Conservation (phyloP, 2,113 vertebrate genomes). For the Pterocles orientalis region DNA sequence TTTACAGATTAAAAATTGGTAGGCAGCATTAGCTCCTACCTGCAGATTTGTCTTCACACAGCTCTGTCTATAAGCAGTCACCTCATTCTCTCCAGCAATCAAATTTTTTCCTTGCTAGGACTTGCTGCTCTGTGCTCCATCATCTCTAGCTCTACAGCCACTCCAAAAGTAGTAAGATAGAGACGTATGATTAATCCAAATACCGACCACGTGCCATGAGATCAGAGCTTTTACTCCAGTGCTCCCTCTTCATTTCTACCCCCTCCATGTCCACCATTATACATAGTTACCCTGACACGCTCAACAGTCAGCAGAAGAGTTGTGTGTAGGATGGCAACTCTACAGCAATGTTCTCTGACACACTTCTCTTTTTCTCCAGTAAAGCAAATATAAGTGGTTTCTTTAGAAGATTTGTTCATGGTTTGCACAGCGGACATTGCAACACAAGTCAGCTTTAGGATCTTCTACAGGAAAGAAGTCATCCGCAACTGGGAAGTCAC, state of each 20-base stretch:
- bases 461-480: neutral
- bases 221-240: neutral
- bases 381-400: neutral
- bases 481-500: neutral
- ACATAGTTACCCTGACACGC: accelerated
- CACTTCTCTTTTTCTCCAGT: accelerated
- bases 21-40: neutral
- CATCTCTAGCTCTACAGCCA: neutral
- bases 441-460: neutral
- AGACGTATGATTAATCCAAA: neutral
- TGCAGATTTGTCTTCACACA: neutral
- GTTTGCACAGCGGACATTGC: neutral
- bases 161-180: neutral
- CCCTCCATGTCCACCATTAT: neutral
- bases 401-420: neutral
- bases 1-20: neutral
- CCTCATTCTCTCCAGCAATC: neutral
- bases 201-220: neutral
- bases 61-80: neutral
- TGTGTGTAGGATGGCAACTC: neutral
- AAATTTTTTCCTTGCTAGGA: neutral
- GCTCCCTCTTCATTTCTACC: neutral
- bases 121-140: neutral
- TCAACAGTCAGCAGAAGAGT: neutral
- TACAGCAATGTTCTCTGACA: accelerated